A percentile compares a stretch with the other conserved stretches of the same genome.
These are phyloP conservation scores for Paralvinella palmiformis DNA, from an alignment of 1,140 invertebrate genomes.

Conservation along the genomic window DNA sequence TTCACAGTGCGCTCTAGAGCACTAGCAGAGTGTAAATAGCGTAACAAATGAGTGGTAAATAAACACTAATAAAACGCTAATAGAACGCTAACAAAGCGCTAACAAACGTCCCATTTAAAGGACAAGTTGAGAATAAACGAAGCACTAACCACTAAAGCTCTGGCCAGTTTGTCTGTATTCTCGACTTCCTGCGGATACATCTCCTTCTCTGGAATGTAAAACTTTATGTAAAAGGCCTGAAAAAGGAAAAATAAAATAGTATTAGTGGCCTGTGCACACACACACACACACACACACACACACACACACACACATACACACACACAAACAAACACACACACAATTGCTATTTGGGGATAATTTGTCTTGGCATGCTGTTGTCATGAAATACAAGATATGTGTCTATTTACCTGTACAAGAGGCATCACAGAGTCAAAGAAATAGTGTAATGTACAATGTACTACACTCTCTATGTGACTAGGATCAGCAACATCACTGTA, in stretches of 20 bases:
- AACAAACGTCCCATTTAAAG: no score
- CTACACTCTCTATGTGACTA: slow-evolving; percentile 29
- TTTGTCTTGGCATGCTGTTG: neutral
- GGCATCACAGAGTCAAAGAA: slow-evolving; percentile 44
- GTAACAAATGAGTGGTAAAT: no score
- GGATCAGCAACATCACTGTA: slow-evolving; percentile 36
- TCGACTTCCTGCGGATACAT: slow-evolving; percentile 20
- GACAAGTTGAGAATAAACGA: neutral
- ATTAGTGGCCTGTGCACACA: no score
- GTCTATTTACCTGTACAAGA: slow-evolving; percentile 42
- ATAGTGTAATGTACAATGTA: slow-evolving; percentile 41
- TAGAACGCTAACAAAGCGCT: no score
- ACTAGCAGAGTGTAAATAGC: no score
- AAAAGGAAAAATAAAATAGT: neutral
- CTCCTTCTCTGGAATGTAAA: slow-evolving; percentile 23
- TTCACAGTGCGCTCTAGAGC: no score
- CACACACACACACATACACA: no score
- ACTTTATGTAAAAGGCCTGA: slow-evolving; percentile 23
- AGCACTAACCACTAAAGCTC: slow-evolving; percentile 16
- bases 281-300: no score
- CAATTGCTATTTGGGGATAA: no score
- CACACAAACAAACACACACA: no score
- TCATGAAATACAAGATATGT: neutral
- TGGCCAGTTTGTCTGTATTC: slow-evolving; percentile 20
- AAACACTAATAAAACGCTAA: no score